These are phyloP conservation scores for Procambarus clarkii DNA, from an alignment of 1,140 invertebrate species.

Conservation along the genomic window DNA sequence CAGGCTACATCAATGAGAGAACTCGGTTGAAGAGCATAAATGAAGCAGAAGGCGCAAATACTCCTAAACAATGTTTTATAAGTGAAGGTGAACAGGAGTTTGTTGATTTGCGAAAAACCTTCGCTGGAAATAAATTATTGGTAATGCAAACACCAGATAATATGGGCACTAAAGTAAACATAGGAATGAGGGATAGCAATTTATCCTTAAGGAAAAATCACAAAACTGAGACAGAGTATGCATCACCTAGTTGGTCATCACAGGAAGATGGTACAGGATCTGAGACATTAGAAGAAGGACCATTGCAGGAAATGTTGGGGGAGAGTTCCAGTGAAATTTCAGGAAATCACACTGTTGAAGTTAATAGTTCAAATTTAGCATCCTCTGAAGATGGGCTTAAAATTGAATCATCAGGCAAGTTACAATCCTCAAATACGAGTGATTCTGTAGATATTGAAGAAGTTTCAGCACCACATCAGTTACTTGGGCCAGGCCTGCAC, in stretches of 20 bases:
- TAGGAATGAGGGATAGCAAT: neutral
- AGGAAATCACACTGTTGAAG: neutral
- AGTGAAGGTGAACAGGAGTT: neutral
- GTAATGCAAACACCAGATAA: neutral
- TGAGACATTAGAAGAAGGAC: constrained; percentile 39
- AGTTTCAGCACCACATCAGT: constrained; percentile 38
- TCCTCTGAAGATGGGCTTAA: constrained; percentile 1
- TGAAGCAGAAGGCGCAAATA: neutral
- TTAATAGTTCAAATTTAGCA: neutral
- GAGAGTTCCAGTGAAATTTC: neutral
- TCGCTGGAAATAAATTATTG: constrained; percentile 10
- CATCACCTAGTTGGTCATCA: neutral
- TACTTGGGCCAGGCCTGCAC: constrained; percentile 43
- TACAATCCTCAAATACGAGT: constrained; percentile 8
- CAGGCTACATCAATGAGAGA: neutral
- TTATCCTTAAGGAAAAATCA: neutral
- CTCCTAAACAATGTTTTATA: neutral
- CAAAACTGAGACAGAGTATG: neutral
- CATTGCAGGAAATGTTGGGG: neutral
- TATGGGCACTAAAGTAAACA: neutral
- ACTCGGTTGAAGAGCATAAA: neutral
- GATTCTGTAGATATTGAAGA: constrained; percentile 18
- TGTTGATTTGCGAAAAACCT: constrained; percentile 40
- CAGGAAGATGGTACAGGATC: neutral
- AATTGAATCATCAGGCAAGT: constrained; percentile 14